These are phyloP conservation scores for Macaria liturata DNA, from an alignment of 2,888 invertebrate species.

Conservation along the genomic window DNA sequence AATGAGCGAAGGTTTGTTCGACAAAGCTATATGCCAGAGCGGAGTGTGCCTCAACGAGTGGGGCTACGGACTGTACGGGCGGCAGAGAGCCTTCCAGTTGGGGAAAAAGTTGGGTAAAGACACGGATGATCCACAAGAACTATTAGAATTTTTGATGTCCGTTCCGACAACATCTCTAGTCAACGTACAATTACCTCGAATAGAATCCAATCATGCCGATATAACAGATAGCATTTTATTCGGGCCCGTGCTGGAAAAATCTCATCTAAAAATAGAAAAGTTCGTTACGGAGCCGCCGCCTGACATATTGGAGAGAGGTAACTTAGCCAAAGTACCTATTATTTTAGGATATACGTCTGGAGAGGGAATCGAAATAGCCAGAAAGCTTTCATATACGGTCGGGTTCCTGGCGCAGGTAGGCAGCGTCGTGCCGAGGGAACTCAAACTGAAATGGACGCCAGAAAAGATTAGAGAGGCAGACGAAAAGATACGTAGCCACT, in stretches of 20 bases:
- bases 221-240: slow-evolving; percentile 64
- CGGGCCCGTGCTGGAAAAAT: slow-evolving; percentile 71
- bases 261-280: slow-evolving; percentile 50
- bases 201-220: slow-evolving; percentile 53
- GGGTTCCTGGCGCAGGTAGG: slow-evolving; percentile 50
- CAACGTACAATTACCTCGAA: slow-evolving; percentile 59
- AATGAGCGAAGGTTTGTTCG: slow-evolving; percentile 69
- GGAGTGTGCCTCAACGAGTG: slow-evolving; percentile 75
- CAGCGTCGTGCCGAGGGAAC: slow-evolving; percentile 67
- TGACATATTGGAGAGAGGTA: slow-evolving; percentile 54
- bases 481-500: slow-evolving; percentile 59
- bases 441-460: slow-evolving; percentile 58
- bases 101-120: slow-evolving; percentile 68
- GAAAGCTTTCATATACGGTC: slow-evolving; percentile 49
- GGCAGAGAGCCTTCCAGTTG: slow-evolving; percentile 68
- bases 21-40: slow-evolving; percentile 79
- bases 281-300: slow-evolving; percentile 60
- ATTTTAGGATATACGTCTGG: slow-evolving; percentile 72
- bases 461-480: slow-evolving; percentile 52
- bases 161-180: slow-evolving; percentile 60
- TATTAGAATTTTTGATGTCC: slow-evolving; percentile 59
- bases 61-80: slow-evolving; percentile 63
- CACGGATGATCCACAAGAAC: slow-evolving; percentile 61
- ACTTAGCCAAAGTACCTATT: slow-evolving; percentile 61
- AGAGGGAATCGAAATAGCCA: slow-evolving; percentile 72